Conservation (phyloP, 2,113 vertebrate species). For the Oncorhynchus clarkii region DNA sequence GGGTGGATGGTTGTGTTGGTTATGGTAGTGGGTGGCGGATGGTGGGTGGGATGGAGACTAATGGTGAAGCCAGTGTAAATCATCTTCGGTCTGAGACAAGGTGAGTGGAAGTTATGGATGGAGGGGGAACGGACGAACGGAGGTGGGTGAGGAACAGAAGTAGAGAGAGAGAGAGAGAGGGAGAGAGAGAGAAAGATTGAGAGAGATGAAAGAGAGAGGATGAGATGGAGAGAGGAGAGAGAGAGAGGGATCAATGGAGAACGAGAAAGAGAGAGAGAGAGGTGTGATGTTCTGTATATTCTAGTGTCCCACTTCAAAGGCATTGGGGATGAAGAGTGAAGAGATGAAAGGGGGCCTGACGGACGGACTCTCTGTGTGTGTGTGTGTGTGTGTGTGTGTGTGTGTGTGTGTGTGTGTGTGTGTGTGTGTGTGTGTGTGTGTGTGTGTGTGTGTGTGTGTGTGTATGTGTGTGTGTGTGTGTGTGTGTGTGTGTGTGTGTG, state of each 20-base stretch:
- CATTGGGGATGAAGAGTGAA: constrained; percentile 46
- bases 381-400: constrained; percentile 45
- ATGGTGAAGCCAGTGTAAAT: constrained; percentile 1
- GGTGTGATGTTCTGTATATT: constrained; percentile 50
- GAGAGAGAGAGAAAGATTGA: background rate
- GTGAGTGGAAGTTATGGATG: background rate
- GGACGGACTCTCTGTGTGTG: constrained; percentile 44
- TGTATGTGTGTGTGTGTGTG: constrained; percentile 50
- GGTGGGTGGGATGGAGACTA: background rate
- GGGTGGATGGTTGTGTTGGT: background rate
- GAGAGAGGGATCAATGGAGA: constrained; percentile 49
- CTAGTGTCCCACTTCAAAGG: constrained; percentile 62
- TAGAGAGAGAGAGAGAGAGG: constrained; percentile 3
- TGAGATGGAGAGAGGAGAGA: constrained; percentile 39
- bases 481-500: constrained; percentile 47
- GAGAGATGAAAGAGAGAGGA: constrained; percentile 31
- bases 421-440: constrained; percentile 52
- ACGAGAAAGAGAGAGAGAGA: constrained; percentile 19
- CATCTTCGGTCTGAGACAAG: constrained; percentile 27
- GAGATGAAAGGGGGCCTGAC: constrained; percentile 62
- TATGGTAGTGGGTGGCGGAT: background rate
- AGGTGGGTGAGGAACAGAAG: constrained; percentile 13
- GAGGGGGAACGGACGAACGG: background rate
- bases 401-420: constrained; percentile 48
- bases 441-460: constrained; percentile 47